Evolutionary conservation across 2,888 invertebrate genomes (phyloP), one percentile per base, ranked within the genome.

Genomic region (Caenorhabditis sulstoni): DNA sequence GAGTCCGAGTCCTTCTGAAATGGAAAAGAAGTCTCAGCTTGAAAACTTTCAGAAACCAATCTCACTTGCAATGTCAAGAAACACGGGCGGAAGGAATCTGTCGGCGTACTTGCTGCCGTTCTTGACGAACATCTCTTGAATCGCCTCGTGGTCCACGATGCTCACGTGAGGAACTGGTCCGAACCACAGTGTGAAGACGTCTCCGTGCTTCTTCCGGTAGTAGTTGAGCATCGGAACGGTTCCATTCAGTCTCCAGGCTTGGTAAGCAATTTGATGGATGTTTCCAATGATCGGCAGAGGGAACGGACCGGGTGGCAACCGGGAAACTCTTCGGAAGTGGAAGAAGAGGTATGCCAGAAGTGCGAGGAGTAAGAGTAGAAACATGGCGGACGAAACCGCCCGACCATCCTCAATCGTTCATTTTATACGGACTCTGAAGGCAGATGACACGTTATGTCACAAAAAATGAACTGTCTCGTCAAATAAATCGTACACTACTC

Each of bases 201-300:
- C 50, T 39, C 77, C 77, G 16, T 77, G 58, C 14, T n/a, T 59
- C 76, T 59, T 50, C 50, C 65, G 50, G 5, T 68, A 68, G 35
- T 58, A 23, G 4, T 61, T 29, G 23, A 74, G 59, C 9, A 71
- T 70, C 7, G 37, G 37, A 7, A 71, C 75, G 12, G 76, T 50
- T 41, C 75, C 70, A 18, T 58, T 64, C 3, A 64, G 12, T 41
- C 12, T 62, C 49, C 62, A 57, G 1, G 37, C 16, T 11, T 62
- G 44, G 22, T 62, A 65, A 5, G 22, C 52, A 12, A 81, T 5
- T 12, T 81, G 78, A 35, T 59, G 81, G 18, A 81, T 23, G 39
- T 77, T 81, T 41, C 81, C 81, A 23, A 81, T 74, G 0, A 81
- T 12, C 3, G 81, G 81, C 8, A 78, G 47, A 22, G 81, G 55